These are phyloP conservation scores for Trochalopteron elliotii DNA, from an alignment of 2,113 vertebrate genomes.

Conservation along the genomic window DNA sequence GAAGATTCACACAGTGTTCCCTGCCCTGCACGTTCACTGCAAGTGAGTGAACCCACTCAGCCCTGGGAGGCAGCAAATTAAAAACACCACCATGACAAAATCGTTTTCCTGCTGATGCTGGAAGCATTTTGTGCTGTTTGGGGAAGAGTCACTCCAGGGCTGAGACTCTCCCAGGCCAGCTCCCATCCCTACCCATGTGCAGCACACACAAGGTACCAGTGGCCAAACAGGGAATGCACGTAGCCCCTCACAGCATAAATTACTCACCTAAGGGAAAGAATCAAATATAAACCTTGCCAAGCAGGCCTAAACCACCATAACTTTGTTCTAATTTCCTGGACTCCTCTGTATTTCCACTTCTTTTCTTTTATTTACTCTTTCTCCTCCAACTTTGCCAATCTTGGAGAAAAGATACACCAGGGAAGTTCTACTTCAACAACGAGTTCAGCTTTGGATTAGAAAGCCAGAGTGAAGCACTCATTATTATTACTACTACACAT, in stretches of 20 bases:
- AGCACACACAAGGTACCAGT: accelerated
- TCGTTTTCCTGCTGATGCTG: background rate
- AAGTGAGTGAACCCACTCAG: background rate
- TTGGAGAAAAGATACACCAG: background rate
- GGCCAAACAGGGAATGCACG: background rate
- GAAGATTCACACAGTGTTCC: background rate
- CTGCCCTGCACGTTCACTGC: background rate
- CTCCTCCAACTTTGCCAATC: background rate
- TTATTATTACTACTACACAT: background rate
- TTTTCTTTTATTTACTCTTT: background rate
- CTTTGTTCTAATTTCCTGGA: accelerated
- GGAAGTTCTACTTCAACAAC: background rate
- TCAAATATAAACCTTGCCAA: background rate
- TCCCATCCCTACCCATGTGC: accelerated
- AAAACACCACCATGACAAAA: accelerated
- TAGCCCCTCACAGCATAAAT: background rate
- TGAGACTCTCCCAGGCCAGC: background rate
- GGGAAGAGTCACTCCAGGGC: background rate
- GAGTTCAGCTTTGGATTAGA: background rate
- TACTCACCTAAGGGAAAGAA: background rate
- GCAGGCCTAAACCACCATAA: background rate
- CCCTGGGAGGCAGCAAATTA: background rate
- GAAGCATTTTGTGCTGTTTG: background rate
- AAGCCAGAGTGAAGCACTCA: background rate
- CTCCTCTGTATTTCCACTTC: background rate